These are phyloP conservation scores for Nephrotoma guestfalica DNA, from an alignment of 2,888 invertebrate genomes.

Conservation along the genomic window DNA sequence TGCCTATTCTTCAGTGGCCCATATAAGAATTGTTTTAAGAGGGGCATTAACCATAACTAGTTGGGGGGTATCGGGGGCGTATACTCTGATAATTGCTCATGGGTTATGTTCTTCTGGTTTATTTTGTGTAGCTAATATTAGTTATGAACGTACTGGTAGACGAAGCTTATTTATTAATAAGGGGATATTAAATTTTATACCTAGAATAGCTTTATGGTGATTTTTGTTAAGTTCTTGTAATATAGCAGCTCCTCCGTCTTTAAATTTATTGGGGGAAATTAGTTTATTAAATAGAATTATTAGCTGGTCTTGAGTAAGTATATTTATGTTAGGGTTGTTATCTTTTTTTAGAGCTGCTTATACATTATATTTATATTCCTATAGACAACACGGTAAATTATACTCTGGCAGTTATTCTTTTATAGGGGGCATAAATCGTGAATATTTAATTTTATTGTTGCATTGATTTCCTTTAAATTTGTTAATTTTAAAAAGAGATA, in stretches of 20 bases:
- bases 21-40: conserved; percentile 48
- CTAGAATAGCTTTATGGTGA: conserved; percentile 43
- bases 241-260: conserved; percentile 50
- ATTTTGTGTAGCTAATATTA: conserved; percentile 50
- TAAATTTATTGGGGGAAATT: conserved; percentile 54
- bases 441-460: conserved; percentile 44
- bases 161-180: conserved; percentile 50
- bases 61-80: conserved; percentile 38
- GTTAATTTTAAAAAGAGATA: conserved; percentile 40
- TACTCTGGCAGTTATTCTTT: conserved; percentile 37
- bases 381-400: conserved; percentile 43
- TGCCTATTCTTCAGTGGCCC: conserved; percentile 59
- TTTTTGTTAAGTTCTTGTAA: conserved; percentile 48
- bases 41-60: conserved; percentile 41
- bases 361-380: conserved; percentile 48
- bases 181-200: conserved; percentile 43
- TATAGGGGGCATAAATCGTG: conserved; percentile 35
- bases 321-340: conserved; percentile 39
- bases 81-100: conserved; percentile 47
- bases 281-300: conserved; percentile 44
- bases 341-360: conserved; percentile 51
- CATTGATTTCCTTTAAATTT: conserved; percentile 51
- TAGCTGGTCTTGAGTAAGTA: conserved; percentile 34
- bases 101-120: conserved; percentile 49
- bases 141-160: conserved; percentile 43